phyloP scores from a whole-genome alignment of 2,797 vertebrate species.

The Esox lucius region DNA sequence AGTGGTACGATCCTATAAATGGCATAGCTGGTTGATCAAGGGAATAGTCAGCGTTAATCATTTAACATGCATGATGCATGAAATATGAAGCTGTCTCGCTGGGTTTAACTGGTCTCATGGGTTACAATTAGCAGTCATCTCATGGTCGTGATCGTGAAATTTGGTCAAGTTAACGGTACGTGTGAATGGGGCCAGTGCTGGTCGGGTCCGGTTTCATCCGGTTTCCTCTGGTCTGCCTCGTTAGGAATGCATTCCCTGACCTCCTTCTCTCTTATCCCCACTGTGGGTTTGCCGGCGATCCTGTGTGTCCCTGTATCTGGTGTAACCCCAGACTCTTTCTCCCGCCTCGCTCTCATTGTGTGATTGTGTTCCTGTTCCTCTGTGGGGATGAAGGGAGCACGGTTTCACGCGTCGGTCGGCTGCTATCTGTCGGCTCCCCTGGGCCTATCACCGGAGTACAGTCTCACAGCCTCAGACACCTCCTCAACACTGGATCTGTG shows the following conservation, averaged over 20 bases:
- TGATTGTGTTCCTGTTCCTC: conserved; percentile 61
- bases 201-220: background rate
- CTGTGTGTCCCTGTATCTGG: conserved; percentile 56
- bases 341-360: conserved; percentile 28
- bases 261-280: conserved; percentile 33
- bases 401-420: background rate
- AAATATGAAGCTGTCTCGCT: conserved; percentile 34
- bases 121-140: background rate
- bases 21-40: conserved; percentile 41
- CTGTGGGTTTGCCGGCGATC: conserved; percentile 33
- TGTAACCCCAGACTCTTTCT: conserved; percentile 21
- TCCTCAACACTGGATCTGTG: background rate
- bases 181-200: background rate
- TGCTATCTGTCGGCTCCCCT: conserved; percentile 1
- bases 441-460: background rate
- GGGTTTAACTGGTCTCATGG: background rate
- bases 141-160: background rate
- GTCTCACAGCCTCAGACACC: conserved; percentile 43
- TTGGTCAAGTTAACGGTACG: background rate
- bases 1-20: conserved; percentile 22
- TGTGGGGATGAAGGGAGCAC: conserved; percentile 46
- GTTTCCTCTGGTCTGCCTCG: conserved; percentile 7
- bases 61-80: conserved; percentile 33
- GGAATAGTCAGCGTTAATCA: conserved; percentile 30
- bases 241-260: conserved; percentile 50